Conservation (phyloP, 2,797 vertebrate species). For the Telmatherina bonti region DNA sequence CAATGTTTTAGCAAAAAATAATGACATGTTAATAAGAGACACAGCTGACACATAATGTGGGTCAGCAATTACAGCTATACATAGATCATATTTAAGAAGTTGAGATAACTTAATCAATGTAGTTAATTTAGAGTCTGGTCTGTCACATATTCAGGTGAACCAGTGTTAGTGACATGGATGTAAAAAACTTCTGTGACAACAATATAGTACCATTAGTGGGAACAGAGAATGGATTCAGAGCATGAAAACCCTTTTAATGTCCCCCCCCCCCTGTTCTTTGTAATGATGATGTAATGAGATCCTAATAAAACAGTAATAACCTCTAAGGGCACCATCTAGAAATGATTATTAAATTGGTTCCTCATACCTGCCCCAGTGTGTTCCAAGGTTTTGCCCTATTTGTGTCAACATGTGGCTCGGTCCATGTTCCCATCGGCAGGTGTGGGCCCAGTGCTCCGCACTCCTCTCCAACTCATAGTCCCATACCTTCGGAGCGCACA, state of each 20-base stretch:
- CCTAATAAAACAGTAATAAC: not conserved
- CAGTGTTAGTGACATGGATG: not conserved
- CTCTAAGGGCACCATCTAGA: not conserved
- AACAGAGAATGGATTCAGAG: not conserved
- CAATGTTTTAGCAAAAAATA: no score
- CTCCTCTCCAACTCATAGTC: conserved; percentile 94
- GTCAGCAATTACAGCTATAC: no score
- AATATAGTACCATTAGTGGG: not conserved
- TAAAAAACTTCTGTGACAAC: not conserved
- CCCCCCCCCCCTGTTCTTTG: not conserved
- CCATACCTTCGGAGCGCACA: conserved; percentile 85
- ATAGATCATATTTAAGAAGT: no score
- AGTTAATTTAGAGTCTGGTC: not conserved
- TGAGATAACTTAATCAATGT: not conserved
- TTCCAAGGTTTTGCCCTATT: conserved; percentile 96
- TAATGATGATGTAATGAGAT: no score
- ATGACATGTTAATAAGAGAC: no score
- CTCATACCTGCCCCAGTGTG: conserved; percentile 96
- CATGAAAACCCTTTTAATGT: not conserved
- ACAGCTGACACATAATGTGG: no score
- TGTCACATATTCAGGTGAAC: not conserved
- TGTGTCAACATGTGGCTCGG: conserved; percentile 93
- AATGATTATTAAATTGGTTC: no score
- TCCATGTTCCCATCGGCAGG: conserved; percentile 95
- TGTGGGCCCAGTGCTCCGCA: conserved; percentile 93